Evolutionary conservation across 2,113 vertebrate genomes (phyloP).

Genomic region (Tragelaphus buxtoni): DNA sequence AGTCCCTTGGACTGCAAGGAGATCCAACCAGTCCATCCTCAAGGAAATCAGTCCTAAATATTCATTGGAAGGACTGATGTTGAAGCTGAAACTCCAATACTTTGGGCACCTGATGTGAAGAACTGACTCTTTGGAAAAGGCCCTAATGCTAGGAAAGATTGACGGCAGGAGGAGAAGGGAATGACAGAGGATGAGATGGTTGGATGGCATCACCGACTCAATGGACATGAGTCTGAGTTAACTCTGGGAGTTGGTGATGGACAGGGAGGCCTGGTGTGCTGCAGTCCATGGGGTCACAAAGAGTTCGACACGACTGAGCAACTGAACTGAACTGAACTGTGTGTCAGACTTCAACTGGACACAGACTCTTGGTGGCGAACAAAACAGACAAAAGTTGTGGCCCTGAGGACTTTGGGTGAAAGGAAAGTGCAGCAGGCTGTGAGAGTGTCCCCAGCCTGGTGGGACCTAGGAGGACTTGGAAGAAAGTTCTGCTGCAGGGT

Average conservation of each 20-base stretch:
- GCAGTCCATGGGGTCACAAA: background rate
- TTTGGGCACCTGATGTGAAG: background rate
- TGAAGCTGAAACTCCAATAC: background rate
- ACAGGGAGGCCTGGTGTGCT: background rate
- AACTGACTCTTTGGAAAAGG: background rate
- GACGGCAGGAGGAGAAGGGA: accelerated
- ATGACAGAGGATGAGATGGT: background rate
- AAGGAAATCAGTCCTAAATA: background rate
- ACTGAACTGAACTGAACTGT: background rate
- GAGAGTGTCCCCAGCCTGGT: background rate
- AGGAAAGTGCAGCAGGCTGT: too few species aligned
- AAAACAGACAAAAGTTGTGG: background rate
- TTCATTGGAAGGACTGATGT: background rate
- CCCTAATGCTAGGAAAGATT: background rate
- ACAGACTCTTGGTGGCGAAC: background rate
- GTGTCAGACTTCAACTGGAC: background rate
- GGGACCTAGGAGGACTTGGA: background rate
- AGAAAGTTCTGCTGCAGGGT: background rate
- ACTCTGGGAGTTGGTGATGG: background rate
- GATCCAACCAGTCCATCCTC: background rate
- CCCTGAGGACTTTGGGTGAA: background rate
- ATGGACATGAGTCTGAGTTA: background rate
- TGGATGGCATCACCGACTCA: background rate
- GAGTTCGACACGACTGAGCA: accelerated
- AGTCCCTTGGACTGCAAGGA: background rate